Evolutionary conservation across 2,888 invertebrate species (phyloP).

Genomic region (Cheilosia scutellata): DNA sequence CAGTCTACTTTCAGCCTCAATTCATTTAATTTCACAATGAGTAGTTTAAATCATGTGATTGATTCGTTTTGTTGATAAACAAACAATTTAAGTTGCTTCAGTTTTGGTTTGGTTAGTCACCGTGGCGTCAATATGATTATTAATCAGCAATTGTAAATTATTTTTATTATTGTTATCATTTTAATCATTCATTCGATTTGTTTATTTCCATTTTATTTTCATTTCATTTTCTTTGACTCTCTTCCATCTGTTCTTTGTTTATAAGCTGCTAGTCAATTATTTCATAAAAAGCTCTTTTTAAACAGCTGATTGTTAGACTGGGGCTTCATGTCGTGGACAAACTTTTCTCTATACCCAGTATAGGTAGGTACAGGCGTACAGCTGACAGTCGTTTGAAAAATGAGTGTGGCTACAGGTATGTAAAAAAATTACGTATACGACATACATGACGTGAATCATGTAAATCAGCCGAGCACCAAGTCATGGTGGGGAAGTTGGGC

Average conservation of each 20-base stretch:
- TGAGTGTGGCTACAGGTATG: too few species aligned
- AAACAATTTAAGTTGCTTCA: not conserved
- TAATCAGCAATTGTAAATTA: slow-evolving; percentile 16
- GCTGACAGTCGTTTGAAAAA: too few species aligned
- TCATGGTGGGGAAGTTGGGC: too few species aligned
- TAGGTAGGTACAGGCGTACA: too few species aligned
- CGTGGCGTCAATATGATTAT: slow-evolving; percentile 13
- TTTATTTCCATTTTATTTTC: slow-evolving; percentile 64
- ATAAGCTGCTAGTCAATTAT: slow-evolving; percentile 23
- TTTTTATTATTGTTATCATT: slow-evolving; percentile 1
- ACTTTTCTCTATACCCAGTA: too few species aligned
- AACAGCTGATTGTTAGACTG: not conserved
- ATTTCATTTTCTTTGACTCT: slow-evolving; percentile 14
- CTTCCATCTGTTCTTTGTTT: slow-evolving; percentile 55
- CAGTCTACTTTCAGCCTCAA: not conserved
- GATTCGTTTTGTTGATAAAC: not conserved
- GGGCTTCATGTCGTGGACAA: too few species aligned
- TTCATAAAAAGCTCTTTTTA: not conserved
- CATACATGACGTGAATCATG: not conserved
- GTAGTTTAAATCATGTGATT: not conserved
- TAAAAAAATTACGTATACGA: too few species aligned
- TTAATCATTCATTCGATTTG: slow-evolving; percentile 36
- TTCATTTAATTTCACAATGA: not conserved
- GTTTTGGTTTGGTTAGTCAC: slow-evolving; percentile 41
- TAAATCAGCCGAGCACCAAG: too few species aligned